A percentile compares a stretch with the other conserved stretches of the same genome.
phyloP scores from a whole-genome alignment of 1,140 invertebrate species.

The Agraylea sexmaculata region DNA sequence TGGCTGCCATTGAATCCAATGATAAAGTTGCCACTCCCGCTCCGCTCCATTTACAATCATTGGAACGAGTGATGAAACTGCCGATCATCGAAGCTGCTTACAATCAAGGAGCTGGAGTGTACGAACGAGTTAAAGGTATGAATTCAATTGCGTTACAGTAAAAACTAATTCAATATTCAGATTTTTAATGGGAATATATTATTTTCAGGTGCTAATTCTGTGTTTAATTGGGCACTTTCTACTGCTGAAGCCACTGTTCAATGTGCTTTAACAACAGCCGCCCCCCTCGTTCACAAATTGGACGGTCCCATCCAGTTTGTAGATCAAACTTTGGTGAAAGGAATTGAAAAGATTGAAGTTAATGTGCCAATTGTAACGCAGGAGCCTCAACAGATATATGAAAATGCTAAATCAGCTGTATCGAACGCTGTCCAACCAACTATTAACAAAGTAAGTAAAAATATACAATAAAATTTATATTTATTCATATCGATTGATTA shows the following conservation, averaged over 20 bases:
- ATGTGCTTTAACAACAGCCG: conserved; percentile 46
- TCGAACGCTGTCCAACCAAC: conserved; percentile 49
- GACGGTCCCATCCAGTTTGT: conserved; percentile 51
- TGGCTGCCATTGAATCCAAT: conserved; percentile 27
- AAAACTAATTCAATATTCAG: conserved; percentile 1
- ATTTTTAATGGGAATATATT: neutral
- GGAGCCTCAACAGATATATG: conserved; percentile 56
- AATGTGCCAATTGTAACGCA: conserved; percentile 56
- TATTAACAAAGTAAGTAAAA: conserved; percentile 41
- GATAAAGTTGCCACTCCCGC: conserved; percentile 22
- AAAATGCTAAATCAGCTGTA: conserved; percentile 54
- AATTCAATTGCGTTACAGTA: conserved; percentile 19
- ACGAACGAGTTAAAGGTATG: conserved; percentile 44
- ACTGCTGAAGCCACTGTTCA: conserved; percentile 54
- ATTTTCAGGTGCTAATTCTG: conserved; percentile 41
- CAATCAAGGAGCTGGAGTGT: conserved; percentile 41
- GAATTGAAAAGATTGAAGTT: conserved; percentile 53
- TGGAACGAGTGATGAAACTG: conserved; percentile 42
- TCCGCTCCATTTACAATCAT: conserved; percentile 41
- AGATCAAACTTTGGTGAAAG: conserved; percentile 52
- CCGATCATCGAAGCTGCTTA: conserved; percentile 44
- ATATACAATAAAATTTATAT: neutral
- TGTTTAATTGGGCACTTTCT: conserved; percentile 54
- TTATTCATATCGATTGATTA: neutral
- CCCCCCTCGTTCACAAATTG: conserved; percentile 46